Base-by-base conservation (phyloP, 2,797 vertebrate genomes). In the Euthynnus affinis region DNA sequence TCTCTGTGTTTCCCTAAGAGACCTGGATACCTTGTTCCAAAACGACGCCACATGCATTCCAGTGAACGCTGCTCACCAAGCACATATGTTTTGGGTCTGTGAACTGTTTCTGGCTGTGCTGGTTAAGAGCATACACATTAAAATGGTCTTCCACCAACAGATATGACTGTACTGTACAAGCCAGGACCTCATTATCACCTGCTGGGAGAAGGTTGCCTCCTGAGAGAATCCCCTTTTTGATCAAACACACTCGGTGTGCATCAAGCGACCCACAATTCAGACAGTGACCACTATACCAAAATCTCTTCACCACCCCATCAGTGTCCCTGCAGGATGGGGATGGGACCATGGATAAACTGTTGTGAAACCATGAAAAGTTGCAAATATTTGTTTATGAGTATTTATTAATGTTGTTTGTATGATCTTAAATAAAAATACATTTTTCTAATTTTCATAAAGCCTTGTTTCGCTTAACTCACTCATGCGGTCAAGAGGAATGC, bases 381-480 rank as follows among this genome's bases (percentile, higher is more conserved):
- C n/a, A n/a, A n/a, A n/a, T n/a, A 0, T 32, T 42, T 22, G 40
- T 62, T 67, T 9, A 2, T 4, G 6, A 5, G 0, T 67, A 7
- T 55, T 40, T 76, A 9, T 62, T 37, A 10, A 40, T 13, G 3
- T 27, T 9, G 29, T 66, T 23, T 44, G 10, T 71, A 14, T n/a
- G 10, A n/a, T 40, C 2, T 60, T 61, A 29, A 74, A 74, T 52
- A 65, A 75, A 60, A 17, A 1, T 12, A 9, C 13, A 44, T 42
- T n/a, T 13, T 2, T 67, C 0, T 14, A 0, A 7, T 61, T 75
- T 61, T 37, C 17, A 48, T 55, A 10, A 56, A 9, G n/a, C 2
- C 10, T 27, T 9, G 12, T 67, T 68, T 55, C 6, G 27, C n/a
- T 27, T 20, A 20, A 20, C 22, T n/a, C 25, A 48, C 9, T 29